Evolutionary conservation across 2,113 vertebrate species (phyloP), one percentile per base, ranked within the genome.

Genomic region (Capricornis sumatraensis): DNA sequence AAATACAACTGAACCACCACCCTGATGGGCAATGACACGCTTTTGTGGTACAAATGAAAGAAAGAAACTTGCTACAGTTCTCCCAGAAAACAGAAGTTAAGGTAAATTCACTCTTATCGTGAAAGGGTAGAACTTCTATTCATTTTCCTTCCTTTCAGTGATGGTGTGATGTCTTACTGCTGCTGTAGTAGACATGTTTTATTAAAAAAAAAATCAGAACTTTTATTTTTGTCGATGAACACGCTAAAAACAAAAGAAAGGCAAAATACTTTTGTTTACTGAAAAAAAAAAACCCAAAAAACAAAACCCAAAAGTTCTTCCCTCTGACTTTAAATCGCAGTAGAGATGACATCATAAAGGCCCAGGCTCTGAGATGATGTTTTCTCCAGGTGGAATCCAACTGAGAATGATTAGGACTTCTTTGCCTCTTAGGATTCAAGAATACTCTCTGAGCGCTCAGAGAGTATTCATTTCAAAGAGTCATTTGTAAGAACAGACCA

Each of bases 341-440:
- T 85, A 93, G 95, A 95, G 95, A 98, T 95, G 95, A 96, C 50
- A 92, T 97, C 96, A 96, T 40, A 58, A 97, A 98, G 58, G 83
- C 78, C 94, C 47, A 79, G 10, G 6, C 84, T 93, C 79, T 89
- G 91, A 97, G 97, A 27, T 94, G 97, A 98, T 97, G 87, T 96
- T 93, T 98, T 97, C 94, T 98, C 97, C 98, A 98, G 97, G 97
- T 98, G 97, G 94, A 90, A 89, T 92, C 7, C 76, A 90, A 85
- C 94, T 92, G 97, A 89, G 97, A 86, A 78, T 62, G 53, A 71
- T 94, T 93, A 50, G 53, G 84, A 94, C 83, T 88, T 91, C 92
- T 92, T 40, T 93, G 82, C 89, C 92, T 79, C 64, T 57, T 30
- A 3, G 76, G 97, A 83, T 9, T 52, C 57, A 9, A 47, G 71